Base-by-base conservation (phyloP, 2,888 invertebrate species). In the Catonia carolina region DNA sequence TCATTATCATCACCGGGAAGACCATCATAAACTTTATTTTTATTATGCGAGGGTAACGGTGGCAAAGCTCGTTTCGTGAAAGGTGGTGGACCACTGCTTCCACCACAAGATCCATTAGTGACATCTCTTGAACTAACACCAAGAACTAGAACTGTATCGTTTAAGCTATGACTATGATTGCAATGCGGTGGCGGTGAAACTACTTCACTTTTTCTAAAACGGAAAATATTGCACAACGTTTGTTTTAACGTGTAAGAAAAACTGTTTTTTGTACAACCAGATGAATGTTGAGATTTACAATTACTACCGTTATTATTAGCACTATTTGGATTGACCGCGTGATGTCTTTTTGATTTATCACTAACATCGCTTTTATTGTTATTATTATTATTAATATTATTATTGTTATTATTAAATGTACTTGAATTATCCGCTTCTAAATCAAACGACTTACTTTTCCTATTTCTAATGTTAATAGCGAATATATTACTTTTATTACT, bases 151-250 rank as follows among this genome's bases (percentile, higher is more conserved):
- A 64, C 61, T 15, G 62, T 52, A 22, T 61, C 61, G 7, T 60
- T 36, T 6, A 27, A 4, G 8, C 8, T 27, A 27, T 27, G 27
- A 27, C 20, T 27, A 27, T n/a, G n/a, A n/a, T n/a, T n/a, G n/a
- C n/a, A n/a, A n/a, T n/a, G n/a, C n/a, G n/a, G n/a, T 12, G 49
- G 45, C 12, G 53, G 58, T 18, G 60, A 49, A 6, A 41, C 18
- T 20, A 42, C 59, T 2, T 48, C 57, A 5, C 53, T 47, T 27
- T 53, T 15, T 8, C 53, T 53, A 33, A 57, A 57, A 66, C 86
- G 81, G 72, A 90, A 90, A 71, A 90, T 82, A 73, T 87, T 89
- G 72, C 89, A 90, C 68, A 91, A 80, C 48, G 88, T 88, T 70
- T 89, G 89, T 72, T 89, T 90, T 59, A 90, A 78, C 72, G 84